Evolutionary conservation across 1,140 invertebrate genomes (phyloP).

Genomic region (Macrotrachela quadricornifera): DNA sequence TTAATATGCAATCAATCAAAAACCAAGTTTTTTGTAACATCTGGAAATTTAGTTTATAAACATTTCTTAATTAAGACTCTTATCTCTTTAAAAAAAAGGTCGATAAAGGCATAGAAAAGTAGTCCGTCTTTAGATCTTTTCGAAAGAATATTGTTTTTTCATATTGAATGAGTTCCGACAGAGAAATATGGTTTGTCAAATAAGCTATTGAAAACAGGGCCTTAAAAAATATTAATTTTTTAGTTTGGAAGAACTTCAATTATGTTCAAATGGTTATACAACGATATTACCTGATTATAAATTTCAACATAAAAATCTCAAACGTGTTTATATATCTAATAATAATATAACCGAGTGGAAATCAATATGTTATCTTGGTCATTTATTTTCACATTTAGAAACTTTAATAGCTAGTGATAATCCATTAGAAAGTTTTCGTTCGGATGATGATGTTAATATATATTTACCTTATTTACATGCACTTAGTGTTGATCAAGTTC

Average conservation of each 20-base stretch:
- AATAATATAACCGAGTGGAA: slow-evolving; percentile 58
- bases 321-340: slow-evolving; percentile 36
- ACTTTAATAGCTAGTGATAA: slow-evolving; percentile 63
- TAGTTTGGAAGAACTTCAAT: slow-evolving; percentile 59
- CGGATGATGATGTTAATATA: background rate
- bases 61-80: too few relatives aligned
- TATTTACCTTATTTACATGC: background rate
- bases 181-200: too few relatives aligned
- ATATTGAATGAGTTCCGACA: too few relatives aligned
- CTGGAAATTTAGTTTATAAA: too few relatives aligned
- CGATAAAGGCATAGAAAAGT: too few relatives aligned
- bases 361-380: slow-evolving; percentile 55
- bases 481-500: slow-evolving; percentile 61
- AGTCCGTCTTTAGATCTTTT: too few relatives aligned
- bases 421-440: slow-evolving; percentile 37
- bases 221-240: too few relatives aligned
- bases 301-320: slow-evolving; percentile 39
- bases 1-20: too few relatives aligned
- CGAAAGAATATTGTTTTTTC: too few relatives aligned
- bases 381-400: slow-evolving; percentile 53
- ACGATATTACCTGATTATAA: slow-evolving; percentile 40
- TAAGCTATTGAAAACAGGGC: too few relatives aligned
- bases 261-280: slow-evolving; percentile 56
- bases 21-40: too few relatives aligned
- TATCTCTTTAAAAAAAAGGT: too few relatives aligned